Conservation (phyloP, 2,797 vertebrate genomes). For the Clarias platycephalus region DNA sequence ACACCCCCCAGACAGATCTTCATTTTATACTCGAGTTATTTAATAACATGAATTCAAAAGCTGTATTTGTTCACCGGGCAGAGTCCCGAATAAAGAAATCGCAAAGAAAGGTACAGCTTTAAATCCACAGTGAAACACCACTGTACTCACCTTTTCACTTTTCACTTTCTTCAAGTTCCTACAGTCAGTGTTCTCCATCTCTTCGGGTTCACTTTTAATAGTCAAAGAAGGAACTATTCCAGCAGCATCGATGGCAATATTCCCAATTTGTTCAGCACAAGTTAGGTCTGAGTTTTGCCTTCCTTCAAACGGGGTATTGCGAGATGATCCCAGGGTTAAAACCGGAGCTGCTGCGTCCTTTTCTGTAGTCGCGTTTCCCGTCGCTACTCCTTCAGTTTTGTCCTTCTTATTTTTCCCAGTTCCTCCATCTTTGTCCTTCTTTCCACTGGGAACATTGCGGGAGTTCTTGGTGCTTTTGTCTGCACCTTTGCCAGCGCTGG, state of each 20-base stretch:
- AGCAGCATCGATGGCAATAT: constrained; percentile 93
- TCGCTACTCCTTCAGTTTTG: constrained; percentile 83
- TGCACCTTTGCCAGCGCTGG: constrained; percentile 81
- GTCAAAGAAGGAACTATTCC: constrained; percentile 89
- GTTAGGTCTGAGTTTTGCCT: constrained; percentile 82
- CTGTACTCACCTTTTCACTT: constrained; percentile 89
- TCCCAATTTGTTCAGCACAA: constrained; percentile 91
- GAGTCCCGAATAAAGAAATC: neutral
- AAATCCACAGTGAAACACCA: constrained; percentile 2
- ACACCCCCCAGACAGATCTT: neutral
- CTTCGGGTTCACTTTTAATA: constrained; percentile 91
- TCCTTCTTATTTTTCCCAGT: constrained; percentile 96
- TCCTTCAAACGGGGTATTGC: constrained; percentile 86
- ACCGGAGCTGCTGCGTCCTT: constrained; percentile 85
- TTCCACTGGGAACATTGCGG: constrained; percentile 84
- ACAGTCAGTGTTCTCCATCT: constrained; percentile 89
- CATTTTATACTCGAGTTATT: neutral
- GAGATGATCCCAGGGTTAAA: constrained; percentile 79
- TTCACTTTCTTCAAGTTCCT: constrained; percentile 94
- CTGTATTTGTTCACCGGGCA: neutral
- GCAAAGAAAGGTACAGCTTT: neutral
- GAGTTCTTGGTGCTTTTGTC: constrained; percentile 91
- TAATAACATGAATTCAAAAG: neutral
- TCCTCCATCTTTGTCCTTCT: constrained; percentile 93
- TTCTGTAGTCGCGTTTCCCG: constrained; percentile 74